Conservation (phyloP, 2,113 vertebrate species). For the Cervus canadensis region DNA sequence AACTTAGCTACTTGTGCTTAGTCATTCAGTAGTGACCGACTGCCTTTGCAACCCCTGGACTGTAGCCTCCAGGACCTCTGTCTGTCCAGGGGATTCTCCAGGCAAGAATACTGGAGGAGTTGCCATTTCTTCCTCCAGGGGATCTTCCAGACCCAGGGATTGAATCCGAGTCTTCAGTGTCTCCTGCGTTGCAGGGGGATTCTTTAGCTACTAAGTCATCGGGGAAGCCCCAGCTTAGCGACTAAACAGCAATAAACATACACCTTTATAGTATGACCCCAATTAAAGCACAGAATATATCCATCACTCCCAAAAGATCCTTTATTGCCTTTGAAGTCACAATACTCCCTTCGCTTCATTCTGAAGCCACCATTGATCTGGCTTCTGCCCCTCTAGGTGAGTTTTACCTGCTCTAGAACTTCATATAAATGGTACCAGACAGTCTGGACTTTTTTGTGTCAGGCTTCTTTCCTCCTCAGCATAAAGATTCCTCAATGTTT, state of each 20-base stretch:
- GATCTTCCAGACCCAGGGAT: not conserved
- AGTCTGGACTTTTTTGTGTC: not conserved
- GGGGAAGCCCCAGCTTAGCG: not conserved
- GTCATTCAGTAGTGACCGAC: rapidly evolving
- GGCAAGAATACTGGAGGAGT: not conserved
- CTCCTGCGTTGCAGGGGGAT: not conserved
- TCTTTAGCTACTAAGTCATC: not conserved
- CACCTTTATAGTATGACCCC: not conserved
- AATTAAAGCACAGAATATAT: not conserved
- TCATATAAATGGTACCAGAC: not conserved
- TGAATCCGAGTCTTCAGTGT: not conserved
- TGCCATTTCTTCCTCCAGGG: not conserved
- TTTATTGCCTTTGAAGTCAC: not conserved
- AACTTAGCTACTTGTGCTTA: not conserved
- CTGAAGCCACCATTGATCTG: not conserved
- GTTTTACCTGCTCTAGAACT: not conserved
- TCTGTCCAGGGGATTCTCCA: not conserved
- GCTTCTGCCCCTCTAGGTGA: too few relatives aligned
- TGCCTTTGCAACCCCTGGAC: not conserved
- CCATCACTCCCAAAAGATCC: not conserved
- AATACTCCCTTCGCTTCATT: not conserved
- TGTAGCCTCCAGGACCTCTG: not conserved
- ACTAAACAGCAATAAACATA: not conserved
- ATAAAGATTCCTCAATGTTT: not conserved
- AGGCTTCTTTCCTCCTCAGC: not conserved